Conservation (phyloP, 1,140 invertebrate genomes). For the Delia radicum region DNA sequence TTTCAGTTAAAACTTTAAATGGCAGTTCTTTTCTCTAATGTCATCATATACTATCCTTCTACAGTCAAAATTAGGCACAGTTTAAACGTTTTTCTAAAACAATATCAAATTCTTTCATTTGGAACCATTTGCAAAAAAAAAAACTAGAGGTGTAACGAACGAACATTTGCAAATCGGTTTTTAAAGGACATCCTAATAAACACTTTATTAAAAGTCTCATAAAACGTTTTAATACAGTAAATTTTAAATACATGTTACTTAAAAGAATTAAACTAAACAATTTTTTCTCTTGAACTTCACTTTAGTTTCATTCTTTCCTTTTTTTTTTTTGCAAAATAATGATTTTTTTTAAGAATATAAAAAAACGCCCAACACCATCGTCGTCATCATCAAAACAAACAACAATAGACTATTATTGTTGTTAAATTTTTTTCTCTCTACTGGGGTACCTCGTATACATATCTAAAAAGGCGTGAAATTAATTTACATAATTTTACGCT, state of each 20-base stretch:
- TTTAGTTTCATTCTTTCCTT: too few species aligned
- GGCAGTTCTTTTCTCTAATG: too few species aligned
- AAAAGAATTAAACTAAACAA: not conserved
- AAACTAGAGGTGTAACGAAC: too few species aligned
- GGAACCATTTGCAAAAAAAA: too few species aligned
- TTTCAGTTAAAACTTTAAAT: too few species aligned
- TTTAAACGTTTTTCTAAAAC: too few species aligned
- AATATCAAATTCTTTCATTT: too few species aligned
- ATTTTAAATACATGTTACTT: not conserved
- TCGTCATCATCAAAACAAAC: not conserved
- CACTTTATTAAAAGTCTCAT: not conserved
- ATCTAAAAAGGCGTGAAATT: constrained; percentile 57
- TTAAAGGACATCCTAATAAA: too few species aligned
- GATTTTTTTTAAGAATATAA: not conserved
- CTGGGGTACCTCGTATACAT: constrained; percentile 31
- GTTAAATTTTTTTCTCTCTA: not conserved
- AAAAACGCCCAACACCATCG: not conserved
- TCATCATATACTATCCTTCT: too few species aligned
- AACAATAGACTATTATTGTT: not conserved
- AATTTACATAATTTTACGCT: constrained; percentile 56
- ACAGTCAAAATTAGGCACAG: too few species aligned
- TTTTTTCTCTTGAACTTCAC: too few species aligned
- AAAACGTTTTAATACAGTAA: not conserved
- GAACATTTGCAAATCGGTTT: too few species aligned
- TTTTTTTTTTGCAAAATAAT: not conserved